Conservation (phyloP, 2,113 vertebrate genomes). For the Labrus mixtus region DNA sequence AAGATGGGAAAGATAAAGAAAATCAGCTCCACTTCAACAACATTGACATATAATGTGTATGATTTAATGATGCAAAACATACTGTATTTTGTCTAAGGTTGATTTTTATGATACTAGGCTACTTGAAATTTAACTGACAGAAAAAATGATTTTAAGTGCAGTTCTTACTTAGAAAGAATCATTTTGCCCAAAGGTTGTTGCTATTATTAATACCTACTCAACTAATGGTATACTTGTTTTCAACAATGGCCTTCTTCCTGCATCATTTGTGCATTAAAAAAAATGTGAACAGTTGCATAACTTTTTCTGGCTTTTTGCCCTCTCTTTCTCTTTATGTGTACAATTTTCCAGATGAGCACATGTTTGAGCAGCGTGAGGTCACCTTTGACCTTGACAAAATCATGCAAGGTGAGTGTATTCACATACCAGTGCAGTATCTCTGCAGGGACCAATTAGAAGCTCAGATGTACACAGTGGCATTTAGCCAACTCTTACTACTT, state of each 20-base stretch:
- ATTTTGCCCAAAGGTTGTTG: not conserved
- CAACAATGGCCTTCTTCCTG: not conserved
- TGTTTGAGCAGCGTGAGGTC: constrained; percentile 47
- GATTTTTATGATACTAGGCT: too few relatives aligned
- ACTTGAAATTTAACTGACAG: not conserved
- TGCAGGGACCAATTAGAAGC: constrained; percentile 12
- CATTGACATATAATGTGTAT: too few relatives aligned
- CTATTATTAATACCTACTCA: not conserved
- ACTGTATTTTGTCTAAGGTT: too few relatives aligned
- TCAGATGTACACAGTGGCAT: constrained; percentile 19
- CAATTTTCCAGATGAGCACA: constrained; percentile 42
- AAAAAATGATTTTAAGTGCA: not conserved
- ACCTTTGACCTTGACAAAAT: constrained; percentile 43
- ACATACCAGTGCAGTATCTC: constrained; percentile 14
- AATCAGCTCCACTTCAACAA: too few relatives aligned
- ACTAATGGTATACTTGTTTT: not conserved
- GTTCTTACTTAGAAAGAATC: not conserved
- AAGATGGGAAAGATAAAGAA: too few relatives aligned
- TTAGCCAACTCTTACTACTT: constrained; percentile 6
- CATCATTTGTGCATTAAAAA: not conserved
- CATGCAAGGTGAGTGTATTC: constrained; percentile 58
- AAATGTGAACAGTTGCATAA: constrained; percentile 40
- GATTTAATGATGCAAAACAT: too few relatives aligned
- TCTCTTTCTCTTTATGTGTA: constrained; percentile 11
- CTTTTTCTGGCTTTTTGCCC: constrained; percentile 10